A percentile compares a stretch with the other conserved stretches of the same genome.
These are phyloP conservation scores for Dreissena polymorpha DNA, from an alignment of 1,140 invertebrate genomes.

Conservation along the genomic window DNA sequence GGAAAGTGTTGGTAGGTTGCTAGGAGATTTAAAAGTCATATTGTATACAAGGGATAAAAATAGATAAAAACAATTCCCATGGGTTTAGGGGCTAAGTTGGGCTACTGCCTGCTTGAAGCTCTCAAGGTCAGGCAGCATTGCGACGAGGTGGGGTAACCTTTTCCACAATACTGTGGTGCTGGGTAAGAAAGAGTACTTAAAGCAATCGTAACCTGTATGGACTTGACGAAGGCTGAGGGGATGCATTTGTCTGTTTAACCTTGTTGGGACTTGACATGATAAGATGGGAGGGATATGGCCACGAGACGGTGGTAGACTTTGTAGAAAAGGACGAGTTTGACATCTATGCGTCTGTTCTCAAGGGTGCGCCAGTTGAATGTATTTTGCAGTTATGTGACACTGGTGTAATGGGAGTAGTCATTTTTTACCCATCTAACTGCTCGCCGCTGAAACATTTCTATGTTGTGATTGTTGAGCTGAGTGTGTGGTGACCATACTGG, in stretches of 20 bases:
- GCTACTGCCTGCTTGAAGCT: neutral
- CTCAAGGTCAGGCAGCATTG: neutral
- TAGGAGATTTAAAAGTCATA: too few relatives aligned
- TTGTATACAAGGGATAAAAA: too few relatives aligned
- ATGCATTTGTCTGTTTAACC: neutral
- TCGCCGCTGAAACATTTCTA: conserved; percentile 19
- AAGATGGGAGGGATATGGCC: conserved; percentile 3
- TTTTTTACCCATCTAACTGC: conserved; percentile 14
- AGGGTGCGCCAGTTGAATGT: conserved; percentile 10
- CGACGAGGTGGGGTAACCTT: conserved; percentile 2
- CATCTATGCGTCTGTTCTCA: conserved; percentile 3
- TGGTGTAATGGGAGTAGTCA: conserved; percentile 17
- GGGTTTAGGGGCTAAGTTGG: too few relatives aligned
- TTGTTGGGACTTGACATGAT: neutral
- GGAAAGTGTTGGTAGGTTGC: too few relatives aligned
- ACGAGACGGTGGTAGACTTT: conserved; percentile 2
- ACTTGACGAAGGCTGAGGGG: conserved; percentile 1
- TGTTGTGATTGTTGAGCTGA: neutral
- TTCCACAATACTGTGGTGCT: conserved; percentile 12
- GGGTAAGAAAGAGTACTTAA: conserved; percentile 25
- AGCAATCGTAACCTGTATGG: neutral
- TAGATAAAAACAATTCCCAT: too few relatives aligned
- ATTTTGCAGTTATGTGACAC: conserved; percentile 17
- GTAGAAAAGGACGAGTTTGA: neutral
- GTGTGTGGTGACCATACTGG: conserved; percentile 15